Base-by-base conservation (phyloP, 2,888 invertebrate genomes). In the Heliconius sara region DNA sequence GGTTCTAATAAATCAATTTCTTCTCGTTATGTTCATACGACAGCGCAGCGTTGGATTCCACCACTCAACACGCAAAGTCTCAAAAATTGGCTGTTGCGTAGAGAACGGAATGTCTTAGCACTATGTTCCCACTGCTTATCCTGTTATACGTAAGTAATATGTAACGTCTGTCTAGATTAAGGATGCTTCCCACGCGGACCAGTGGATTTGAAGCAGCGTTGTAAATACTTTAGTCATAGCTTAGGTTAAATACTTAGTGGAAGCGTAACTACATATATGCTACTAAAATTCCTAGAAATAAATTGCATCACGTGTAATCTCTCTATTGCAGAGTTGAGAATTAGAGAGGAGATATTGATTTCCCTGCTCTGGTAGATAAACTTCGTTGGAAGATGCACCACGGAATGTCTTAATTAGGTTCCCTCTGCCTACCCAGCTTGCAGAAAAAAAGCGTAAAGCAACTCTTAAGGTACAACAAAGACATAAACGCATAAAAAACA, bases 111-210 rank as follows among this genome's bases (percentile, higher is more conserved):
- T 65, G 27, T 19, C 65, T 27, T 27, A 30, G 7, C 65, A 65
- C 13, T 27, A 65, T 0, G 27, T 65, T 65, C 19, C 65, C 27
- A 6, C 65, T 65, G 27, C 19, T 22, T 52, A 52, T 52, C 2
- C 2, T 52, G 52, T 19, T 52, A 52, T 2, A 52, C 6, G 19
- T 25, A 27, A 27, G 63, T 75, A 25, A 43, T 25, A 27, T 43
- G 65, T 43, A 34, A 73, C 66, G 22, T 57, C 70, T 30, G 52
- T 66, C 34, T 80, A 76, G 75, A 79, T 82, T 75, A 77, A 80
- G 82, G 82, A 82, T 77, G 78, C 74, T 43, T 47, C 82, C 82
- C 80, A 82, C 80, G 78, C 74, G 73, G 74, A 79, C 43, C 60
- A 39, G 63, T 65, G 30, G 73, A 67, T 68, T 70, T 25, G 13